Base-by-base conservation (phyloP, 2,888 invertebrate genomes). In the Nebria brevicollis region DNA sequence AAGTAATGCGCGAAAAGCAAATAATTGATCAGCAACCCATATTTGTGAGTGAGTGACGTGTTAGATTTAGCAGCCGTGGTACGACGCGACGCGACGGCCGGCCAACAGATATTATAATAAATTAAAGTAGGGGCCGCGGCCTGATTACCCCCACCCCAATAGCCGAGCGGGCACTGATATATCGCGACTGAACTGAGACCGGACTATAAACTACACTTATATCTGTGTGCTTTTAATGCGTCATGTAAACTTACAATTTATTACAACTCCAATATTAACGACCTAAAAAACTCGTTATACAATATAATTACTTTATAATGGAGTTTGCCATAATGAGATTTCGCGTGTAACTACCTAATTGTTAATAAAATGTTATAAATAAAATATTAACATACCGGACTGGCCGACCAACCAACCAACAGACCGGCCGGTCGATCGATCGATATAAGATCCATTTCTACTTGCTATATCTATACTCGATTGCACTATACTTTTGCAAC, bases 241-340 rank as follows among this genome's bases (percentile, higher is more conserved):
- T 86, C 87, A 86, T 87, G 86, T 87, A 85, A 84, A 84, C 82
- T 85, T 83, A 84, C 85, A 86, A 87, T 87, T 87, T 87, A 87
- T 87, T 86, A 85, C 86, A 84, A 84, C 84, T 82, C 82, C 84
- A 84, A 84, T 85, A 85, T 84, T 84, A 84, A 83, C 83, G 83
- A 84, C 82, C 83, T 82, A 84, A 84, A 84, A 84, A 84, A 84
- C 84, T 85, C 84, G 84, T 84, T 84, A 84, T 83, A 84, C 84
- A 84, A 84, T 84, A 84, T 84, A 85, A 84, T 85, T 85, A 85
- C 84, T 83, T 83, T 83, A 83, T 84, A 84, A 84, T 84, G 84
- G 85, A 85, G 84, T 83, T 83, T 82, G 83, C 82, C 81, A 83
- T 85, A 85, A 85, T 85, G 85, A 85, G 84, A 83, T 84, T 84